Conservation (phyloP, 2,113 vertebrate species). For the Melospiza melodia region DNA sequence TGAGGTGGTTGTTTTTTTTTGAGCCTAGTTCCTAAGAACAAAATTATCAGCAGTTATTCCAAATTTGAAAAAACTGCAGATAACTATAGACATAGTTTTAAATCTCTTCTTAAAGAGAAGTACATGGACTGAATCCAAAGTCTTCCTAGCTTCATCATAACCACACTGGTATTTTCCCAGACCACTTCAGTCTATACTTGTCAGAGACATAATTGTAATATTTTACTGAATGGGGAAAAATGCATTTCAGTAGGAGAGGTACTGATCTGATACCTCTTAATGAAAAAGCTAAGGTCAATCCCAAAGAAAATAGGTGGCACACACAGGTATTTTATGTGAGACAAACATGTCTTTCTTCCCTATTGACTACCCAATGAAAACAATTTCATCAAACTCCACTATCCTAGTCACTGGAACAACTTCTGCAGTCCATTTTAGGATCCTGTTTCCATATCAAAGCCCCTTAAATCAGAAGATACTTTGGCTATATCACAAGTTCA, state of each 20-base stretch:
- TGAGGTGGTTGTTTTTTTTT: not conserved
- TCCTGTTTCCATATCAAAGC: not conserved
- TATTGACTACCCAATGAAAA: not conserved
- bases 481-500: not conserved
- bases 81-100: not conserved
- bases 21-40: not conserved
- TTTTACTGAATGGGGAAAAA: not conserved
- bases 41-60: not conserved
- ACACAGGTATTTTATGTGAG: not conserved
- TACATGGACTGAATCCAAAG: not conserved
- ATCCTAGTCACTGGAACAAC: not conserved
- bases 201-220: not conserved
- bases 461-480: not conserved
- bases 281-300: not conserved
- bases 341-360: not conserved
- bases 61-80: not conserved
- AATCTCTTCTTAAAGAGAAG: not conserved
- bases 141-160: not conserved
- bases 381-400: not conserved
- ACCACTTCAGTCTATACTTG: not conserved
- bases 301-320: not conserved
- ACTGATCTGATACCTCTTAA: not conserved
- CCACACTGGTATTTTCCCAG: not conserved
- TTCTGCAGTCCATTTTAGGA: not conserved
- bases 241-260: not conserved